A percentile compares a stretch with the other conserved stretches of the same genome.
Conservation (phyloP, 2,797 vertebrate genomes). For the Macropus fuliginosus region DNA sequence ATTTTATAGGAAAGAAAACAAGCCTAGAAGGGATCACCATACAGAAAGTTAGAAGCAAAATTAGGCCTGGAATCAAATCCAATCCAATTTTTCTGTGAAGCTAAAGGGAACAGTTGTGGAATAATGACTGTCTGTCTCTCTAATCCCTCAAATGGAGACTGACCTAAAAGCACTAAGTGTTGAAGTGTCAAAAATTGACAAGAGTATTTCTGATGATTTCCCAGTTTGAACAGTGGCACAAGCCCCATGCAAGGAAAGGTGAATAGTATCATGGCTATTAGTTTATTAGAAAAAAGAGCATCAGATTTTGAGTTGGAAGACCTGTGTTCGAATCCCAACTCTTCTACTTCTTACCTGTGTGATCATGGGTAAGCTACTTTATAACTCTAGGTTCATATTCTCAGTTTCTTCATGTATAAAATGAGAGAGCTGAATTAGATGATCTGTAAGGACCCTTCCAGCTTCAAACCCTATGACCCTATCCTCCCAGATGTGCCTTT, state of each 20-base stretch:
- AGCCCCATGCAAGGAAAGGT: not conserved
- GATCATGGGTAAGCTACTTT: not conserved
- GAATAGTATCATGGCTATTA: not conserved
- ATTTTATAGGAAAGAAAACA: not conserved
- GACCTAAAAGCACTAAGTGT: not conserved
- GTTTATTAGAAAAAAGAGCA: not conserved
- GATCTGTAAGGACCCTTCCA: not conserved
- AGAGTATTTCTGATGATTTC: not conserved
- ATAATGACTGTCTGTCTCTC: not conserved
- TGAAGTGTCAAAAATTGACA: not conserved
- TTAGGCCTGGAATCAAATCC: not conserved
- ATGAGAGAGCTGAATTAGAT: not conserved
- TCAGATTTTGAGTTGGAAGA: not conserved
- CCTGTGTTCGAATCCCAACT: not conserved
- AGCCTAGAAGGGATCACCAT: not conserved
- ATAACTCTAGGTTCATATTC: not conserved
- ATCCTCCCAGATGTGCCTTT: not conserved
- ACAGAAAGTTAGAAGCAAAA: not conserved
- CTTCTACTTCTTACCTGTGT: not conserved
- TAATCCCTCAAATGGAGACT: not conserved
- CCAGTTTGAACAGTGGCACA: not conserved
- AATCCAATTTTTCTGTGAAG: not conserved
- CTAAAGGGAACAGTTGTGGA: not conserved
- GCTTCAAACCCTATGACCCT: not conserved
- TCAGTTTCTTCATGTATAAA: not conserved